Conservation (phyloP, 2,797 vertebrate genomes). For the Synaphobranchus kaupii region DNA sequence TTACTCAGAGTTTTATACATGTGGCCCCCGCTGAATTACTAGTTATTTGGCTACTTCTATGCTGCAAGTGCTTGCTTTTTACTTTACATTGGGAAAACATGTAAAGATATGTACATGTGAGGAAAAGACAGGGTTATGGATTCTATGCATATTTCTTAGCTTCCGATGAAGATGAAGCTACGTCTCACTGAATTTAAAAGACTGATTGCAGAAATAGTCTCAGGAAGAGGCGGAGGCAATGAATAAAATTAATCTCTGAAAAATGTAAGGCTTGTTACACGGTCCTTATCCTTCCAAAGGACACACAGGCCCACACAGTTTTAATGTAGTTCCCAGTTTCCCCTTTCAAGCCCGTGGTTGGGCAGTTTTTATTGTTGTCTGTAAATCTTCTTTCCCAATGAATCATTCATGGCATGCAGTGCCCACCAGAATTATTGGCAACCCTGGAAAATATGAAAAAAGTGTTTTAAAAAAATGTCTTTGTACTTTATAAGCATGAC, state of each 20-base stretch:
- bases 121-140: background rate
- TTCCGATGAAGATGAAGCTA: background rate
- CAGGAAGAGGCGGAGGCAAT: background rate
- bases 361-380: background rate
- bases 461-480: no score
- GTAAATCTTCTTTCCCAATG: background rate
- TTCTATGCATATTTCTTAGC: background rate
- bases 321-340: background rate
- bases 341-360: background rate
- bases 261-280: background rate
- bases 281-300: background rate
- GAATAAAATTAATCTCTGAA: slow-evolving; percentile 1
- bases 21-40: no score
- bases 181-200: background rate
- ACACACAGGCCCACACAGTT: background rate
- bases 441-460: no score
- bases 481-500: no score
- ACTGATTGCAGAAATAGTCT: background rate
- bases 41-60: background rate
- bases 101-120: background rate
- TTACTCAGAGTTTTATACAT: no score
- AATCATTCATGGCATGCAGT: background rate
- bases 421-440: no score
- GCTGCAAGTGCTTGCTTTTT: background rate
- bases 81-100: background rate